phyloP scores from a whole-genome alignment of 2,888 invertebrate genomes.

The Torymus auratus region DNA sequence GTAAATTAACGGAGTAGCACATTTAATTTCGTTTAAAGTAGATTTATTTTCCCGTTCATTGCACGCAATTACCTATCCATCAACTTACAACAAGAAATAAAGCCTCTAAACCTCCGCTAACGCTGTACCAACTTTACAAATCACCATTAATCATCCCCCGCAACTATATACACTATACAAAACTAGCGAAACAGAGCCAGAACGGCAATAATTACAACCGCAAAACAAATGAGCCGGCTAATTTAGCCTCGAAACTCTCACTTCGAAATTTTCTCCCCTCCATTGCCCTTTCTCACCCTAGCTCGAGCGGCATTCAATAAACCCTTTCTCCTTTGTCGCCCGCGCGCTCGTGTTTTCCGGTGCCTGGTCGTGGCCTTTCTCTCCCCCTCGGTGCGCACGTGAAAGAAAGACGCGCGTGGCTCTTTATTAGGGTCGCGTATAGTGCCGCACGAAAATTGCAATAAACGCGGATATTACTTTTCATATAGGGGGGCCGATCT shows the following conservation, averaged over 20 bases:
- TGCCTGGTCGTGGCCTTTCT: neutral
- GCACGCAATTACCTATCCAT: no score
- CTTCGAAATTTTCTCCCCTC: conserved; percentile 18
- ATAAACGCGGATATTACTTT: conserved; percentile 47
- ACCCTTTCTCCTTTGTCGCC: conserved; percentile 47
- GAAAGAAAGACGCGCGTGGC: no score
- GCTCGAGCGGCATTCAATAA: conserved; percentile 33
- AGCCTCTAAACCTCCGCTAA: no score
- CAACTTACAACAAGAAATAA: no score
- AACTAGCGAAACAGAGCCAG: neutral
- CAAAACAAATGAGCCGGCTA: conserved; percentile 47
- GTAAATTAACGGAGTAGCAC: no score
- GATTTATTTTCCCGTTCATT: no score
- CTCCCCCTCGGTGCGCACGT: neutral
- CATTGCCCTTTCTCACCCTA: conserved; percentile 8
- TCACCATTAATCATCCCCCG: neutral
- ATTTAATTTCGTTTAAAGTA: no score
- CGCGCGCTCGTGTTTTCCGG: conserved; percentile 44
- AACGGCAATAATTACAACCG: conserved; percentile 25
- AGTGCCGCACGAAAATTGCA: conserved; percentile 35
- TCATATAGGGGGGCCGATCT: neutral
- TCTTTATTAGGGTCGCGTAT: conserved; percentile 19
- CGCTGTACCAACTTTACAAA: neutral
- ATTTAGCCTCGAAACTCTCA: conserved; percentile 34
- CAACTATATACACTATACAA: neutral